phyloP scores from a whole-genome alignment of 2,797 vertebrate genomes.

The Hirundo rustica region DNA sequence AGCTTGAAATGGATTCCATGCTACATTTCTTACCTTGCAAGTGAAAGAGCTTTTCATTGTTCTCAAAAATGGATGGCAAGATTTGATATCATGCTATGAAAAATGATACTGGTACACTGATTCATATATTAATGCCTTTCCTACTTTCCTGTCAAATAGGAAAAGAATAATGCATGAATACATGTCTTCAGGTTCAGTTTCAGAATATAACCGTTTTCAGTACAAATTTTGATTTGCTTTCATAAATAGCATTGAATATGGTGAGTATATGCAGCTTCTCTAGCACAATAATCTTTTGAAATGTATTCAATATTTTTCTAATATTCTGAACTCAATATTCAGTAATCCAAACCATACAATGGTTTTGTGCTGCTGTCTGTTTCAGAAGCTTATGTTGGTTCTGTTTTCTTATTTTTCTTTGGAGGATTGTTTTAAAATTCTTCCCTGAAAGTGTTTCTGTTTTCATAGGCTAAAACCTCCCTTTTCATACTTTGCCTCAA shows the following conservation, averaged over 20 bases:
- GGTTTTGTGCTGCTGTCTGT: background rate
- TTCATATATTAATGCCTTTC: background rate
- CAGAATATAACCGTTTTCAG: background rate
- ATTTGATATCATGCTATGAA: background rate
- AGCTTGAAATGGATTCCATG: background rate
- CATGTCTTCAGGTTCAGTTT: background rate
- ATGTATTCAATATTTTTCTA: background rate
- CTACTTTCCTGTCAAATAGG: background rate
- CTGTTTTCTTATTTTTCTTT: background rate
- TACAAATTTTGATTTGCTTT: background rate
- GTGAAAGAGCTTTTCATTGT: background rate
- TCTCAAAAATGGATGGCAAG: background rate
- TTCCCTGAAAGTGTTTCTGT: background rate
- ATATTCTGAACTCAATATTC: background rate
- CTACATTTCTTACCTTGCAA: background rate
- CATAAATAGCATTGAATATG: background rate
- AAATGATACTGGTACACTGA: background rate
- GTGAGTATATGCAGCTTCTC: background rate
- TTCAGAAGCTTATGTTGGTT: background rate
- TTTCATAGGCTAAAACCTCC: background rate
- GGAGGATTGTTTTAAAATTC: background rate
- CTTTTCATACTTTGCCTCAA: background rate
- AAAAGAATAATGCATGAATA: background rate
- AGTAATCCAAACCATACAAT: background rate
- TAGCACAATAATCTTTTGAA: background rate